Evolutionary conservation across 2,113 vertebrate genomes (phyloP).

Genomic region (Saimiri boliviensis): DNA sequence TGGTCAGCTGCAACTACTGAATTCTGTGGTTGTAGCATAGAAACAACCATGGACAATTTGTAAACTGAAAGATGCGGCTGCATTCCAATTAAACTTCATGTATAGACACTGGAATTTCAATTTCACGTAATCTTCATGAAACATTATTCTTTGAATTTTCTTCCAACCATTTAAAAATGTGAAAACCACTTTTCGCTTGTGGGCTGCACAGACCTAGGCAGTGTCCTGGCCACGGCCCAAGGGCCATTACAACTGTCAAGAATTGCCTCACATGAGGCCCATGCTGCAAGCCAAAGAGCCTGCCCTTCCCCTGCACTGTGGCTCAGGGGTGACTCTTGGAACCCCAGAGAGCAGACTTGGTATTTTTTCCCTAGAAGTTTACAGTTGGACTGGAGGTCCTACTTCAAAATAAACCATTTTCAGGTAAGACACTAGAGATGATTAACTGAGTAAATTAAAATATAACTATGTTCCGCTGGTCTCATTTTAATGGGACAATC

Average conservation of each 20-base stretch:
- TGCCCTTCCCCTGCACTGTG: fast-evolving
- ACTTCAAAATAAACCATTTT: constrained; percentile 9
- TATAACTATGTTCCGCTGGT: fast-evolving
- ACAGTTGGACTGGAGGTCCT: neutral
- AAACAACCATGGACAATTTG: neutral
- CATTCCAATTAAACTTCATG: neutral
- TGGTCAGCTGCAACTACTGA: neutral
- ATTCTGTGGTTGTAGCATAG: neutral
- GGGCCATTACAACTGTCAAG: neutral
- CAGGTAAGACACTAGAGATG: neutral
- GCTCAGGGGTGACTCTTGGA: neutral
- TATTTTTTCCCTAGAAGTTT: neutral
- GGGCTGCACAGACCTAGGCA: neutral
- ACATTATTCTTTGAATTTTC: neutral
- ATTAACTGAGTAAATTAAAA: neutral
- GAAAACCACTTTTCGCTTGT: neutral
- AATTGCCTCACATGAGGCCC: fast-evolving
- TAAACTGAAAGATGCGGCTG: neutral
- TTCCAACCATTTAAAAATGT: neutral
- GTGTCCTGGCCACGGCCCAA: neutral
- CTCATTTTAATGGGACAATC: neutral
- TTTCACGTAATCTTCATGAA: neutral
- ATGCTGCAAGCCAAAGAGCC: neutral
- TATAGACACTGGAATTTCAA: neutral
- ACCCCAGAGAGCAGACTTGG: fast-evolving